These are phyloP conservation scores for Meandrina meandrites DNA, from an alignment of 92 coral and sea anemone genomes.

Conservation along the genomic window DNA sequence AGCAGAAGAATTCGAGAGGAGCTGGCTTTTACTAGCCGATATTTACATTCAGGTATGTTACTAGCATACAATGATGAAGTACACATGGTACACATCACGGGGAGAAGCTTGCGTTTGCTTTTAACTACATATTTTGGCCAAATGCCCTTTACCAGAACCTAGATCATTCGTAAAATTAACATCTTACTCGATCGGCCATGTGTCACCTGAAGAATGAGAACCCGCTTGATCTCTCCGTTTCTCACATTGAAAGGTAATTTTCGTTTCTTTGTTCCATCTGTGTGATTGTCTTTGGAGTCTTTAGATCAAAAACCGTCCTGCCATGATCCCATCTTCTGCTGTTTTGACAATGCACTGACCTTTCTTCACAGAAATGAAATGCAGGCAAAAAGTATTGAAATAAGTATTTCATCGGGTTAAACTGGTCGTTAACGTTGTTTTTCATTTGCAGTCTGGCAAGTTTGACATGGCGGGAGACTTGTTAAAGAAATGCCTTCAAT, in stretches of 20 bases:
- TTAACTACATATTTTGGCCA: not conserved
- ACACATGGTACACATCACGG: not conserved
- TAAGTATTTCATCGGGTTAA: not conserved
- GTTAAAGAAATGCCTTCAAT: conserved; percentile 92
- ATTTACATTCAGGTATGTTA: conserved; percentile 88
- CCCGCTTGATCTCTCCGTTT: not conserved
- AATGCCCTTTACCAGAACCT: not conserved
- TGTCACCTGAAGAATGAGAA: no score
- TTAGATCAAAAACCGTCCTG: not conserved
- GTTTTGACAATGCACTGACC: not conserved
- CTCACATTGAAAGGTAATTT: not conserved
- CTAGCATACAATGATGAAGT: not conserved
- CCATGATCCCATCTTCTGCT: not conserved
- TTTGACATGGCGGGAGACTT: conserved; percentile 97
- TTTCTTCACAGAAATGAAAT: not conserved
- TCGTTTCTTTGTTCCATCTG: not conserved
- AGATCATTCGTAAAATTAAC: not conserved
- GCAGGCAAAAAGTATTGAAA: not conserved
- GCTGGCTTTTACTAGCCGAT: conserved; percentile 98
- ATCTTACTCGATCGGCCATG: no score
- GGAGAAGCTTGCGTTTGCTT: not conserved
- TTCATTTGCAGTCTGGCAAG: conserved; percentile 81
- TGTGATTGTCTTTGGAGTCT: not conserved
- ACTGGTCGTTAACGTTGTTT: not conserved
- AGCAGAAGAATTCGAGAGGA: conserved; percentile 95